Percentiles rank a stretch among this genome's conserved stretches.
phyloP scores from a whole-genome alignment of 1,140 invertebrate species.

The Pomacea maculata region DNA sequence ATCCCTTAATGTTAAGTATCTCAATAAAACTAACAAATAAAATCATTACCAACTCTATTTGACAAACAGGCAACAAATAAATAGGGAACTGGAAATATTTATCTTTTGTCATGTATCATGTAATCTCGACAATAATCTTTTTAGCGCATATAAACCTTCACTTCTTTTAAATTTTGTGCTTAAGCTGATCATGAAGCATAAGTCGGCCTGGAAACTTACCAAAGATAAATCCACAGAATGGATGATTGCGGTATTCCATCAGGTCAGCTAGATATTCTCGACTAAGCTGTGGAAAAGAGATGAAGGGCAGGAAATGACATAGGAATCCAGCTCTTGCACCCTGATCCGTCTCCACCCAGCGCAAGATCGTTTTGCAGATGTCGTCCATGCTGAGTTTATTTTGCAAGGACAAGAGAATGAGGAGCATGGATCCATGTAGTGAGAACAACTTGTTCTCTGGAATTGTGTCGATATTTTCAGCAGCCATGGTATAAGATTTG shows the following conservation, averaged over 20 bases:
- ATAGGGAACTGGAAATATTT: too few species aligned
- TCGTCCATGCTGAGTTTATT: slow-evolving; percentile 7
- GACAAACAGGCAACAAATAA: too few species aligned
- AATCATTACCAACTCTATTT: too few species aligned
- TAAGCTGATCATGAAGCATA: neutral
- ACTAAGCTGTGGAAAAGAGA: neutral
- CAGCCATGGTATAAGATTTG: neutral
- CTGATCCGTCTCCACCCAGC: slow-evolving; percentile 2
- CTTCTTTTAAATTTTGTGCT: neutral
- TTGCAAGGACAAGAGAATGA: neutral
- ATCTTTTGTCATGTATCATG: too few species aligned
- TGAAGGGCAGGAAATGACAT: slow-evolving; percentile 1
- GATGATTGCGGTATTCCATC: neutral
- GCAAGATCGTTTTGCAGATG: slow-evolving; percentile 1
- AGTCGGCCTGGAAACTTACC: neutral
- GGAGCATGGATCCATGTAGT: slow-evolving; percentile 8
- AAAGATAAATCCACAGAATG: neutral
- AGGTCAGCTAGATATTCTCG: neutral
- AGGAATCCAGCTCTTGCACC: neutral
- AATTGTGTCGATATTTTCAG: neutral
- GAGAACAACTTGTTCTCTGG: neutral
- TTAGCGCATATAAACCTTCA: neutral
- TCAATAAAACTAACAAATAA: too few species aligned
- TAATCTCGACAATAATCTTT: too few species aligned
- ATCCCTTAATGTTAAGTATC: neutral